Percentiles rank a stretch among this genome's conserved stretches.
Conservation (phyloP, 2,797 vertebrate species). For the Helarctos malayanus region DNA sequence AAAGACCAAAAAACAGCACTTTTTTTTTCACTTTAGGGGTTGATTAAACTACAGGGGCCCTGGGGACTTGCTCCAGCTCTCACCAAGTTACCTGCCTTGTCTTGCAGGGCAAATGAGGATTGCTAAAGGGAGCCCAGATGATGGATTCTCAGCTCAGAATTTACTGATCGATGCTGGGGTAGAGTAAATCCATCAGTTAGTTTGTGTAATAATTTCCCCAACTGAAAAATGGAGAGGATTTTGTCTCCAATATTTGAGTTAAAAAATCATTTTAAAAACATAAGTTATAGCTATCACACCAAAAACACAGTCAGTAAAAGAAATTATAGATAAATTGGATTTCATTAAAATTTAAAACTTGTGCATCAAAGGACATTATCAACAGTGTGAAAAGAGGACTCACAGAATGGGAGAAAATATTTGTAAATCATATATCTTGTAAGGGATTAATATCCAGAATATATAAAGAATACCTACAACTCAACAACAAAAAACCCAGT, state of each 20-base stretch:
- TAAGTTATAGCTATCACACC: not conserved
- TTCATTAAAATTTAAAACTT: slow-evolving; percentile 26
- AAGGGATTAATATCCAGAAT: not conserved
- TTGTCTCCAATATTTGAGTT: slow-evolving; percentile 26
- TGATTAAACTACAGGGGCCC: not conserved
- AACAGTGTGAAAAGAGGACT: not conserved
- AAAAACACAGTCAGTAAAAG: slow-evolving; percentile 23
- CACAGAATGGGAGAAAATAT: not conserved
- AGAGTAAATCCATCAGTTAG: not conserved
- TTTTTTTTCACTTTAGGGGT: not conserved
- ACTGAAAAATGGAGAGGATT: not conserved
- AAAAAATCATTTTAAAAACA: not conserved
- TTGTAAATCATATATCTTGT: not conserved
- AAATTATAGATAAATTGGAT: not conserved
- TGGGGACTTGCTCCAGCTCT: not conserved
- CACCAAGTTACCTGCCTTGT: not conserved
- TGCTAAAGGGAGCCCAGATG: not conserved
- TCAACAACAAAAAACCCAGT: not conserved
- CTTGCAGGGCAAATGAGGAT: not conserved
- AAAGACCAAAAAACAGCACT: not conserved
- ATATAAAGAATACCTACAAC: not conserved
- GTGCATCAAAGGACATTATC: not conserved
- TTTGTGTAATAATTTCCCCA: slow-evolving; percentile 1
- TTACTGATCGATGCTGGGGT: not conserved
- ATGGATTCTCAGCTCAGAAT: not conserved